Evolutionary conservation across 23 tunicate species (phyloP), one percentile per base, ranked within the genome.

Genomic region (Ascidia mentula): DNA sequence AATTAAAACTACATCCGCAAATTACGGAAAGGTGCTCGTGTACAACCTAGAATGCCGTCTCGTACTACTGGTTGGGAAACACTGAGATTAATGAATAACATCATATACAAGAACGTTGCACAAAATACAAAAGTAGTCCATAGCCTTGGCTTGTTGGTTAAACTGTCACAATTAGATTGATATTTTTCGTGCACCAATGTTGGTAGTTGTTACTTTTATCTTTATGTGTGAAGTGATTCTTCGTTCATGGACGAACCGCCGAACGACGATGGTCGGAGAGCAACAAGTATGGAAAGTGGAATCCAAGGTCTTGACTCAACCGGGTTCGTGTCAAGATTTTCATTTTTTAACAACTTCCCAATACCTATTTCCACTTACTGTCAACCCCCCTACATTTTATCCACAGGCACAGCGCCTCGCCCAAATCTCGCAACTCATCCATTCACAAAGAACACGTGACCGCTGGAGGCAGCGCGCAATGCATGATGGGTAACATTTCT

Each of bases 261-360:
- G 22, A 39, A 36, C 30, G 69, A 34, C 13, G 60, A 31, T 0
- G 46, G 32, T 4, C 60, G 37, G 59, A 69, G 90, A 70, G 70
- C 40, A 7, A 74, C 76, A 37, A 91, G 97, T 61, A 60, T 91
- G 53, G 97, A 91, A 70, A 91, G 97, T 77, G 97, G 97, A 76
- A 86, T 91, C 18, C 60, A 46, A 28, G 87, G 78, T 33, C 81
- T 91, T 9, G 88, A 90, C 32, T 87, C 92, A 0, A 80, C 92
- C 6, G 72, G 92, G 92, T 87, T 37, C 17, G 53, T 74, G 59
- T n/a, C n/a, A n/a, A 6, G 12, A 38, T 74, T 36, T 2, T 2
- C 6, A 74, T 32, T 38, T 74, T 46, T 74, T 28, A 74, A 3
- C 38, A 42, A 42, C 15, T 42, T 42, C 53, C 53, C 65, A 42